phyloP scores from a whole-genome alignment of 2,113 vertebrate species.

The Macaca nemestrina region DNA sequence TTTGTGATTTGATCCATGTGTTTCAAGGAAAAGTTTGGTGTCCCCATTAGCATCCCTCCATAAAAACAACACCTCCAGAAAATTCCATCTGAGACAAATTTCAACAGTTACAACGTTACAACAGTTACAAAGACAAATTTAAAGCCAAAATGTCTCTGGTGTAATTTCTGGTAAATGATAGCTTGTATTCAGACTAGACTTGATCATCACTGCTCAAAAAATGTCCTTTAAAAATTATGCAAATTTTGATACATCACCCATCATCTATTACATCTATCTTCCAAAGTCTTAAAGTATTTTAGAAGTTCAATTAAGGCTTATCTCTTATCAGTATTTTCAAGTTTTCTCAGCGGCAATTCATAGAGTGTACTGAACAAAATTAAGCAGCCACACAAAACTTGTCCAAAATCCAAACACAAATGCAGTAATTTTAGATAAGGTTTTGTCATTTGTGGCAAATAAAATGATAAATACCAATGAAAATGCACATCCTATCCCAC shows the following conservation, averaged over 20 bases:
- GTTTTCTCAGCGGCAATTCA: background rate
- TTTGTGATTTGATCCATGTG: background rate
- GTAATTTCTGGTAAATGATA: background rate
- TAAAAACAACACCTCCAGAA: background rate
- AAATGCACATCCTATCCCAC: conserved; percentile 53
- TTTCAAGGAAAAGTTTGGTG: background rate
- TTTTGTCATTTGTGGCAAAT: conserved; percentile 54
- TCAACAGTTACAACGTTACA: background rate
- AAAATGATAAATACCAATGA: conserved; percentile 84
- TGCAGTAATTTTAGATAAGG: conserved; percentile 65
- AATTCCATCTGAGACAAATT: background rate
- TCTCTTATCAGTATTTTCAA: background rate
- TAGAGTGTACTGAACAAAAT: background rate
- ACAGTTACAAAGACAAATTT: background rate
- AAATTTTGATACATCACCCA: background rate
- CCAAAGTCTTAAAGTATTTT: background rate
- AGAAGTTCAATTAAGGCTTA: background rate
- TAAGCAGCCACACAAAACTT: background rate
- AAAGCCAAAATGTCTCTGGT: background rate
- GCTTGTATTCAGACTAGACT: background rate
- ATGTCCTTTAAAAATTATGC: background rate
- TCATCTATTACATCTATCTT: background rate
- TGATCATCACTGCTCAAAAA: background rate
- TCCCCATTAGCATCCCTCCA: background rate
- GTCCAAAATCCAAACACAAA: conserved; percentile 76